Conservation (phyloP, 2,113 vertebrate genomes). For the Pyrgilauda ruficollis region DNA sequence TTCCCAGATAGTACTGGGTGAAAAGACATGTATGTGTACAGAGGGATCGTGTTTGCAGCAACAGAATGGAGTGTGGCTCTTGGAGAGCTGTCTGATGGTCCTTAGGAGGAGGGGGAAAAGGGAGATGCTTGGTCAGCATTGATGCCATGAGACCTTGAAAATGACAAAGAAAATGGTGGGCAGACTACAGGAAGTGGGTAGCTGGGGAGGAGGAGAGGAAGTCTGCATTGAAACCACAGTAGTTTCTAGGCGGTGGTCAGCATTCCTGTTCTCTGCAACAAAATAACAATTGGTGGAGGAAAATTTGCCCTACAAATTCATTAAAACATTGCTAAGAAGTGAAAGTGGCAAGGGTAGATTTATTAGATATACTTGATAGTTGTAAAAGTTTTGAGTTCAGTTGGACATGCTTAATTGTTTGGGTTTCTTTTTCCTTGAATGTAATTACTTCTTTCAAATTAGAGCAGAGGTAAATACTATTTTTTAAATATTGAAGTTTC, state of each 20-base stretch:
- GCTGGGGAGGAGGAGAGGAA: neutral
- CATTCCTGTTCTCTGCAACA: neutral
- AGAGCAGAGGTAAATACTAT: neutral
- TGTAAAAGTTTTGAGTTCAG: neutral
- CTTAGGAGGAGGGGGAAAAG: neutral
- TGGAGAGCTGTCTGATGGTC: neutral
- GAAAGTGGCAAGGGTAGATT: neutral
- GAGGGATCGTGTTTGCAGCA: rapidly evolving
- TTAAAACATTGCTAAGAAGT: neutral
- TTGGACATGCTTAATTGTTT: neutral
- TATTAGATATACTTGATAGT: neutral
- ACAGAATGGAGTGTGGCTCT: neutral
- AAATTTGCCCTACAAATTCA: neutral
- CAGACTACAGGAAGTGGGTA: neutral
- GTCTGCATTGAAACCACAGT: neutral
- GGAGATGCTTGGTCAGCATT: neutral
- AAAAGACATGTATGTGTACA: neutral
- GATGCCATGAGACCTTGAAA: neutral
- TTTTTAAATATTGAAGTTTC: neutral
- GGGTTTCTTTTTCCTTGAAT: neutral
- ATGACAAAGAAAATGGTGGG: neutral
- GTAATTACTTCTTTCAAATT: neutral
- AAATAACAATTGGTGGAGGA: neutral
- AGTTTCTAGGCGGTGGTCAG: rapidly evolving
- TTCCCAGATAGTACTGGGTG: neutral